A percentile compares a stretch with the other conserved stretches of the same genome.
phyloP scores from a whole-genome alignment of 2,113 vertebrate species.

The Phodopus roborovskii region DNA sequence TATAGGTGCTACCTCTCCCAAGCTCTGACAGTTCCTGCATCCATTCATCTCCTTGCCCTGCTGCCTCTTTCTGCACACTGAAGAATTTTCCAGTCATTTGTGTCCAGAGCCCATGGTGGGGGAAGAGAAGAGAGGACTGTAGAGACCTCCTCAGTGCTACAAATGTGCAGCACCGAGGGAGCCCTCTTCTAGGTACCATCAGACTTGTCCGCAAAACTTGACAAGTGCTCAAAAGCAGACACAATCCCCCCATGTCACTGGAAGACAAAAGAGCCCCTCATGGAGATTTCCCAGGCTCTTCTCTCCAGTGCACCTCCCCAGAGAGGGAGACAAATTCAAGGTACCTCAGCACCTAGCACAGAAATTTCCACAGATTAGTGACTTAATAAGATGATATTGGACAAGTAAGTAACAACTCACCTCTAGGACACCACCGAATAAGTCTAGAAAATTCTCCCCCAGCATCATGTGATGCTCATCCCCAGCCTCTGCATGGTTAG shows the following conservation, averaged over 20 bases:
- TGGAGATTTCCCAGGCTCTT: no score
- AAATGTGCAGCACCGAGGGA: not conserved
- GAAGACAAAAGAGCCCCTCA: not conserved
- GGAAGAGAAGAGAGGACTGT: not conserved
- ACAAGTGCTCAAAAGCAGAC: not conserved
- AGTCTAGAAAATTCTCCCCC: not conserved
- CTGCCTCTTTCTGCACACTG: conserved; percentile 49
- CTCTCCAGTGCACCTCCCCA: not conserved
- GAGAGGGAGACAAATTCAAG: not conserved
- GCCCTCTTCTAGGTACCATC: not conserved
- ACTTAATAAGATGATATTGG: not conserved
- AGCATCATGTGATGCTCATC: not conserved
- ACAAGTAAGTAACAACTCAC: not conserved
- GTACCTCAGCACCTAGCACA: not conserved
- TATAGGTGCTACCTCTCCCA: conserved; percentile 71
- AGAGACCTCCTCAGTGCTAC: not conserved
- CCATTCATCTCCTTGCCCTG: conserved; percentile 71
- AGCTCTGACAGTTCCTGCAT: conserved; percentile 63
- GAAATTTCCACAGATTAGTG: not conserved
- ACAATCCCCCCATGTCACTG: not conserved
- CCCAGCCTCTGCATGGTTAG: not conserved
- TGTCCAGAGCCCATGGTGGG: not conserved
- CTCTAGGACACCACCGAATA: not conserved
- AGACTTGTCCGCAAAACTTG: not conserved
- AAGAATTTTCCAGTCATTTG: conserved; percentile 45